Evolutionary conservation across 2,113 vertebrate species (phyloP).

Genomic region (Leucoraja erinaceus): DNA sequence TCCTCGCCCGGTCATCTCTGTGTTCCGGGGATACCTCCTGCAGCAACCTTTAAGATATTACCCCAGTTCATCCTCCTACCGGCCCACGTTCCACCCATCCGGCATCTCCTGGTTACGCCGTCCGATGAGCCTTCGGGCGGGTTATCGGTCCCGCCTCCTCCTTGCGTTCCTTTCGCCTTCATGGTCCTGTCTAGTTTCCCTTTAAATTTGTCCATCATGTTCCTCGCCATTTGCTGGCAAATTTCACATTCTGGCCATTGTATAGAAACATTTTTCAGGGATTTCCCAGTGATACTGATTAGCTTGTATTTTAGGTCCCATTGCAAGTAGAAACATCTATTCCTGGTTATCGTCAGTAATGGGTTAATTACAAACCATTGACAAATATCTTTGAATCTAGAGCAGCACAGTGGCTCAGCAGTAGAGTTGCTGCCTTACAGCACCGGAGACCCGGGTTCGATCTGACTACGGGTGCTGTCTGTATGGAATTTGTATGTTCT

Average conservation of each 20-base stretch:
- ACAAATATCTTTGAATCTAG: background rate
- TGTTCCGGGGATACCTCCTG: too few species aligned
- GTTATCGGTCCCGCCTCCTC: too few species aligned
- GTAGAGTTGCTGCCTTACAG: too few species aligned
- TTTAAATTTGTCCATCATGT: background rate
- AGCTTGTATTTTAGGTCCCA: background rate
- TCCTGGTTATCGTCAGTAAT: background rate
- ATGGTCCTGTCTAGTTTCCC: background rate
- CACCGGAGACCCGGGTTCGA: too few species aligned
- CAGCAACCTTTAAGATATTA: too few species aligned
- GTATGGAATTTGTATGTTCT: too few species aligned
- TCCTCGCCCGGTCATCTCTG: too few species aligned
- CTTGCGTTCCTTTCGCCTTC: background rate
- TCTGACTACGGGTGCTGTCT: too few species aligned
- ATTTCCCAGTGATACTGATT: background rate
- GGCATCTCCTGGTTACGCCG: too few species aligned
- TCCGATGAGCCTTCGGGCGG: too few species aligned
- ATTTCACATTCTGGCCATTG: background rate
- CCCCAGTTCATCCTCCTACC: too few species aligned
- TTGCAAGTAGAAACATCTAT: background rate
- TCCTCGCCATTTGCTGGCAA: background rate
- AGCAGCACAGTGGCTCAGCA: background rate
- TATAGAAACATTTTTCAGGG: background rate
- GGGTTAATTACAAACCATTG: background rate
- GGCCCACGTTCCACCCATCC: too few species aligned